A percentile compares a stretch with the other conserved stretches of the same genome.
These are phyloP conservation scores for Hyaena hyaena DNA, from an alignment of 2,113 vertebrate genomes.

Conservation along the genomic window DNA sequence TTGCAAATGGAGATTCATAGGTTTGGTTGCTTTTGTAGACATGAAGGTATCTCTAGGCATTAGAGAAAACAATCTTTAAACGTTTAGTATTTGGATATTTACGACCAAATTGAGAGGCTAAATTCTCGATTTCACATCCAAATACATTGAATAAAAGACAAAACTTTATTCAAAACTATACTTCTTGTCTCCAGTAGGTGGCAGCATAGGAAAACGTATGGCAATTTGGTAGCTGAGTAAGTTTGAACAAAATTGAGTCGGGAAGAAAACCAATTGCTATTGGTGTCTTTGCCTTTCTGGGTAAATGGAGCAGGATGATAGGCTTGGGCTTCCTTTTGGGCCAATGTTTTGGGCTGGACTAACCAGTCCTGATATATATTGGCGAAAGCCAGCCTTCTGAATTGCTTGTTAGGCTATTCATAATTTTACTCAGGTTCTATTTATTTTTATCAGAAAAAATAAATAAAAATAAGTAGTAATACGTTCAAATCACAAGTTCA, in stretches of 20 bases:
- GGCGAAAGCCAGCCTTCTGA: neutral
- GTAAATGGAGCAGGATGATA: neutral
- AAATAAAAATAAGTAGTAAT: neutral
- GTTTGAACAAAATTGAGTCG: neutral
- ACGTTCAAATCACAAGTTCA: neutral
- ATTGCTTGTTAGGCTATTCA: neutral
- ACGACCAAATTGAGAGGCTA: neutral
- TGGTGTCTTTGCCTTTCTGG: neutral
- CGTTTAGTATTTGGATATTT: neutral
- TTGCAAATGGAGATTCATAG: neutral
- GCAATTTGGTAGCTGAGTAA: neutral
- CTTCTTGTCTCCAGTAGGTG: conserved; percentile 76
- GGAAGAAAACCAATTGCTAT: neutral
- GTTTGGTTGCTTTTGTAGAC: neutral
- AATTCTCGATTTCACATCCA: neutral
- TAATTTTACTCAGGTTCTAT: neutral
- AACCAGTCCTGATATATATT: neutral
- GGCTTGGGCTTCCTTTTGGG: neutral
- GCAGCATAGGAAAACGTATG: conserved; percentile 80
- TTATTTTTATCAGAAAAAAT: neutral
- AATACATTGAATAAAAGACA: neutral
- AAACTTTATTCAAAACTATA: neutral
- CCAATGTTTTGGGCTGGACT: neutral
- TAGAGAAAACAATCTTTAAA: conserved; percentile 1
- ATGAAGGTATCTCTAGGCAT: neutral